Evolutionary conservation across 2,113 vertebrate species (phyloP).

Genomic region (Thermophis baileyi): DNA sequence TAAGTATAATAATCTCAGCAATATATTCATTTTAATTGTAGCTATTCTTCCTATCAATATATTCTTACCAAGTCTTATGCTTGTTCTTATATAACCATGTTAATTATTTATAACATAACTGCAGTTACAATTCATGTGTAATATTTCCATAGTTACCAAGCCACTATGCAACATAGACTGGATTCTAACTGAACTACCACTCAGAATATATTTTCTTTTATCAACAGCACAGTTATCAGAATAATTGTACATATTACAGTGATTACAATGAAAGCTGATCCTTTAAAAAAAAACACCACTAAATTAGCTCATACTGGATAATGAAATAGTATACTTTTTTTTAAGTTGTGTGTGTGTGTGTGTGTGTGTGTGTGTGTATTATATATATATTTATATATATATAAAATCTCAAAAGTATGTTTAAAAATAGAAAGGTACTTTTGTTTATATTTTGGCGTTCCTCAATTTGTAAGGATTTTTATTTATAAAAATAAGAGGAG

Average conservation of each 20-base stretch:
- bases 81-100: neutral
- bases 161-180: neutral
- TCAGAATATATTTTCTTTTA: neutral
- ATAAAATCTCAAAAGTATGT: too few species aligned
- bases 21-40: too few species aligned
- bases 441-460: neutral
- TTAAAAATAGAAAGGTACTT: neutral
- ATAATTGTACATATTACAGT: neutral
- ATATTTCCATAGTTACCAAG: neutral
- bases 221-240: neutral
- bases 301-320: neutral
- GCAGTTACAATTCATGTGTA: neutral
- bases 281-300: neutral
- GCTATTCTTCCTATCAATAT: too few species aligned
- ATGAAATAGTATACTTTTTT: neutral
- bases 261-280: neutral
- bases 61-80: neutral
- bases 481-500: neutral
- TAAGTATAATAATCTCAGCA: too few species aligned
- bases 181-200: neutral
- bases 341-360: too few species aligned
- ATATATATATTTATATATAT: too few species aligned
- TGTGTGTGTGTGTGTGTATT: too few species aligned
- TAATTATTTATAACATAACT: neutral
- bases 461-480: neutral